Evolutionary conservation across 1,140 invertebrate genomes (phyloP).

Genomic region (fruit fly (Drosophila melanogaster)): DNA sequence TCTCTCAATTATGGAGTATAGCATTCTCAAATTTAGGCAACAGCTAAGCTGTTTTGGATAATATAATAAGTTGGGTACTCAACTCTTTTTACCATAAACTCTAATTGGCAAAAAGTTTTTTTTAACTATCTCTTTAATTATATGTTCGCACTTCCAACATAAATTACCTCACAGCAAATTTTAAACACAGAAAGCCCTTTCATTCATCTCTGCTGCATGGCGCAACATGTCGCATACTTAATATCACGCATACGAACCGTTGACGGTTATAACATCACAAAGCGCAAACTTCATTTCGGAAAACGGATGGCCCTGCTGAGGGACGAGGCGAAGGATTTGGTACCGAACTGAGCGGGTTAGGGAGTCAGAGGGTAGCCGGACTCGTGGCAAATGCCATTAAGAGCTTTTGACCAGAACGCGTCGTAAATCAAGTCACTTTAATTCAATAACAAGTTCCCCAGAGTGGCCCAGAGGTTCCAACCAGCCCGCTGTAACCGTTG

Average conservation of each 20-base stretch:
- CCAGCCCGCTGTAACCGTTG: slow-evolving; percentile 5
- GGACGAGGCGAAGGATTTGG: neutral
- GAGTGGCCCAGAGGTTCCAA: slow-evolving; percentile 34
- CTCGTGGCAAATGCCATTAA: slow-evolving; percentile 48
- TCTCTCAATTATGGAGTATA: slow-evolving; percentile 1
- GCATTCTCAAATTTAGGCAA: neutral
- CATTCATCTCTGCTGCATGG: neutral
- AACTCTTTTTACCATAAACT: neutral
- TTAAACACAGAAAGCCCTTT: neutral
- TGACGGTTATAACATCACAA: slow-evolving; percentile 26
- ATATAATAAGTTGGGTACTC: neutral
- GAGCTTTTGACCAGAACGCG: slow-evolving; percentile 51
- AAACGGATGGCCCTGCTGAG: slow-evolving; percentile 19
- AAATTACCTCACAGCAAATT: neutral
- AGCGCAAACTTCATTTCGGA: slow-evolving; percentile 38
- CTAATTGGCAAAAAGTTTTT: too few relatives aligned
- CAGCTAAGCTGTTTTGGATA: neutral
- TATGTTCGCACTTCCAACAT: neutral
- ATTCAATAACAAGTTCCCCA: slow-evolving; percentile 53
- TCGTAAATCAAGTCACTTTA: slow-evolving; percentile 54
- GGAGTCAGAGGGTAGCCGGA: slow-evolving; percentile 10
- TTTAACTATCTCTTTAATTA: neutral
- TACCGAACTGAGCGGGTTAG: slow-evolving; percentile 16
- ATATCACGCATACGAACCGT: slow-evolving; percentile 36
- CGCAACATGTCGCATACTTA: slow-evolving; percentile 34